phyloP scores from a whole-genome alignment of 1,140 invertebrate genomes.

The Caenorhabditis tropicalis region DNA sequence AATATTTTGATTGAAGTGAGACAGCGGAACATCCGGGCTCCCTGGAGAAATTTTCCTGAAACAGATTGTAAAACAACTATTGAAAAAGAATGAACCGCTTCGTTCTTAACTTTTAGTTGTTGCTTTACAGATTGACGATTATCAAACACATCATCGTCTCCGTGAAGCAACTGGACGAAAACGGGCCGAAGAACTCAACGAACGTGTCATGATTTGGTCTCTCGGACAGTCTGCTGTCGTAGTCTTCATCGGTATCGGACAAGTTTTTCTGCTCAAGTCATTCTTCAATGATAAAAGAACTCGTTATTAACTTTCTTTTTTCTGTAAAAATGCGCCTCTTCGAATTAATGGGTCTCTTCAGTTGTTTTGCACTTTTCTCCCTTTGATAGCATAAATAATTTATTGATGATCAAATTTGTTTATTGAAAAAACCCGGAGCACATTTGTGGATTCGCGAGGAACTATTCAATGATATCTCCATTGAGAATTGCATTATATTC shows the following conservation, averaged over 20 bases:
- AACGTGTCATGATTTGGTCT: conserved; percentile 90
- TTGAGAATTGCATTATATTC: conserved; percentile 21
- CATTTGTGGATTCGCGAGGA: neutral
- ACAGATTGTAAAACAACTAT: too few species aligned
- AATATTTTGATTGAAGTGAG: too few species aligned
- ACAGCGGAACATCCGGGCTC: too few species aligned
- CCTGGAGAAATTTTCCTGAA: too few species aligned
- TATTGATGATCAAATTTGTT: neutral
- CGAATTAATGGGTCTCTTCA: neutral
- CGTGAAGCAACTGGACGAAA: conserved; percentile 91
- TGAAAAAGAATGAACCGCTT: too few species aligned
- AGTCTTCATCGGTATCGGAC: conserved; percentile 83
- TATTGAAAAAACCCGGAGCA: neutral
- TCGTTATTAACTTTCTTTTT: conserved; percentile 27
- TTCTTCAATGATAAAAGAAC: conserved; percentile 63
- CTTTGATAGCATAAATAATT: conserved; percentile 31
- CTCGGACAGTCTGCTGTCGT: conserved; percentile 85
- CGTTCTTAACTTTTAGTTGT: neutral
- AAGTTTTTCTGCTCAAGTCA: conserved; percentile 77
- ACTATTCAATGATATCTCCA: conserved; percentile 48
- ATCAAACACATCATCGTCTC: conserved; percentile 93
- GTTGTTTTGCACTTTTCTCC: conserved; percentile 10
- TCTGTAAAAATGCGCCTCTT: neutral
- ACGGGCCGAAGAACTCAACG: conserved; percentile 92
- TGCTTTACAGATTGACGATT: conserved; percentile 80